phyloP scores from a whole-genome alignment of 1,140 invertebrate genomes.

The Drosophila melanogaster region DNA sequence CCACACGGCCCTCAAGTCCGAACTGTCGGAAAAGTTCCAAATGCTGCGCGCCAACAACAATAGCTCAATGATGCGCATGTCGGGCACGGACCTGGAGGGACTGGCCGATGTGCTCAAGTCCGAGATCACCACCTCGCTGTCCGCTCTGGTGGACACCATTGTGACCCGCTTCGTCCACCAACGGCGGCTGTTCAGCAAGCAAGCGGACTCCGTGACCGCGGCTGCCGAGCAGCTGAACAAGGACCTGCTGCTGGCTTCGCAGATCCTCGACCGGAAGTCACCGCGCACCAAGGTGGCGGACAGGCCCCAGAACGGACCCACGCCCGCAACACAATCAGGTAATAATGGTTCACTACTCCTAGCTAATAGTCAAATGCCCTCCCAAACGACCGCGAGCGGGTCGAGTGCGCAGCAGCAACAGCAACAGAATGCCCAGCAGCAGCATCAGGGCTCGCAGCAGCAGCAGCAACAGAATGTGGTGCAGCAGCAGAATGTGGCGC shows the following conservation, averaged over 20 bases:
- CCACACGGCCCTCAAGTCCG: slow-evolving; percentile 86
- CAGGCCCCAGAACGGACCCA: slow-evolving; percentile 85
- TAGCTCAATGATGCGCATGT: slow-evolving; percentile 87
- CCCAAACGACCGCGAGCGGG: slow-evolving; percentile 53
- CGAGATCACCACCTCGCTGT: slow-evolving; percentile 93
- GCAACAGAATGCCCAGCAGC: slow-evolving; percentile 45
- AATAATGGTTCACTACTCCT: slow-evolving; percentile 85
- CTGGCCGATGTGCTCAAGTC: slow-evolving; percentile 94
- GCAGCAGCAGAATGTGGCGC: slow-evolving; percentile 38
- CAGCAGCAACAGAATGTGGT: slow-evolving; percentile 47
- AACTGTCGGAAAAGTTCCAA: slow-evolving; percentile 88
- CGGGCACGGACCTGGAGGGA: slow-evolving; percentile 92
- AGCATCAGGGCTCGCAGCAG: slow-evolving; percentile 38
- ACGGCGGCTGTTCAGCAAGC: slow-evolving; percentile 90
- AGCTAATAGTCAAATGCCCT: slow-evolving; percentile 83
- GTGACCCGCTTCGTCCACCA: slow-evolving; percentile 93
- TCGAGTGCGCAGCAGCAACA: slow-evolving; percentile 58
- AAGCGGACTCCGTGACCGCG: slow-evolving; percentile 89
- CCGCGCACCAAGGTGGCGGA: slow-evolving; percentile 92
- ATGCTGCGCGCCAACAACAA: slow-evolving; percentile 87
- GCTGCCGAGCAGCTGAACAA: slow-evolving; percentile 93
- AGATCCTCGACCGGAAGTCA: slow-evolving; percentile 92
- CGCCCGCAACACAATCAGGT: slow-evolving; percentile 86
- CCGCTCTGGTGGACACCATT: slow-evolving; percentile 94
- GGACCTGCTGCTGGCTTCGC: slow-evolving; percentile 91